Percentiles rank a stretch among this genome's conserved stretches.
phyloP scores from a whole-genome alignment of 2,888 invertebrate species.

The Ashinkailepas kermadecensis region DNA sequence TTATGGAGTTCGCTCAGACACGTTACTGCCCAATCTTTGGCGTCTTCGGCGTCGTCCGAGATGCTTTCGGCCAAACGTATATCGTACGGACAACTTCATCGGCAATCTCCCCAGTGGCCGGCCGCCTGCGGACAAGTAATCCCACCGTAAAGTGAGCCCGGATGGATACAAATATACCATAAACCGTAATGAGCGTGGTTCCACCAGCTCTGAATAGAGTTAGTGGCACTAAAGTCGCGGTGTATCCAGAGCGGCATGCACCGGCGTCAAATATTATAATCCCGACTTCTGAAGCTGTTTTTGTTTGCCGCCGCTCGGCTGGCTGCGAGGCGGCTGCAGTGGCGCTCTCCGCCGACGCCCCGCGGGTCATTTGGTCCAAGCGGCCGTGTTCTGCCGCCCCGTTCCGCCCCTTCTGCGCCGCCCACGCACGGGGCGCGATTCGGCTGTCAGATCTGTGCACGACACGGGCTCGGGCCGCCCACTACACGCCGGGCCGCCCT shows the following conservation, averaged over 20 bases:
- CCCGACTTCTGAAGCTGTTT: not conserved
- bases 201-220: not conserved
- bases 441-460: too few relatives aligned
- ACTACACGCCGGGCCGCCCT: too few relatives aligned
- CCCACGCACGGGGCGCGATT: too few relatives aligned
- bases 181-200: constrained; percentile 4
- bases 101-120: not conserved
- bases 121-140: not conserved
- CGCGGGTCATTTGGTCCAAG: too few relatives aligned
- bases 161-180: not conserved
- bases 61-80: not conserved
- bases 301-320: not conserved
- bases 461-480: too few relatives aligned
- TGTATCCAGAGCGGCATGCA: not conserved
- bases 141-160: not conserved
- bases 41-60: too few relatives aligned
- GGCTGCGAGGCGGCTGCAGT: too few relatives aligned
- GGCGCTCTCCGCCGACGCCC: too few relatives aligned
- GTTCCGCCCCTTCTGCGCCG: too few relatives aligned
- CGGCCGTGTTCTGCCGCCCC: too few relatives aligned
- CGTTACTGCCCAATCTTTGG: not conserved
- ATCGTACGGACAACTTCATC: not conserved
- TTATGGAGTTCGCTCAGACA: not conserved
- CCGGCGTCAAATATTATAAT: not conserved
- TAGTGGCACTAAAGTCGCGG: not conserved